Evolutionary conservation across 2,888 invertebrate genomes (phyloP), one percentile per base, ranked within the genome.

Genomic region (Portevinia maculata): DNA sequence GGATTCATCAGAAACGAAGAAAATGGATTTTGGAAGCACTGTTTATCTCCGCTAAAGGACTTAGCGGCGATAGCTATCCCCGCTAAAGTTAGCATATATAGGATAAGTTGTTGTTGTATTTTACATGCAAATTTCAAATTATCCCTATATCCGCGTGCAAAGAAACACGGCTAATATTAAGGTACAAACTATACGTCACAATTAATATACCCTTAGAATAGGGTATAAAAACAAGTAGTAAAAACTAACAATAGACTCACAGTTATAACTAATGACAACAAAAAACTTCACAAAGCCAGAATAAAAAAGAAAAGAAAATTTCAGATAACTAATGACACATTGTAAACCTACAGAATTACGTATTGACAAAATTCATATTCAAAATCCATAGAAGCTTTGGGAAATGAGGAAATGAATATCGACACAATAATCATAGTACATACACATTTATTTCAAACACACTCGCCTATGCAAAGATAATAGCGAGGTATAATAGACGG

Each of bases 371-470:
- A 74, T 65, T 24, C 52, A 7, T 44, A n/a, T n/a, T n/a, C n/a
- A n/a, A 48, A 64, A 46, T 48, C 57, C 13, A 5, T 62, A 39
- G 13, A 62, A 53, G 34, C 46, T 9, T 24, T 30, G 8, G 30
- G 30, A 28, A 52, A 65, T 41, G 34, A 50, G 15, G 1, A 50
- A 30, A 28, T 28, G 3, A 46, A 62, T 34, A 57, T 39, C n/a
- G 46, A 73, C 32, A 53, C 73, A 24, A 41, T 57, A 34, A 55
- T 48, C 7, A 74, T 39, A 46, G 52, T 55, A 24, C 55, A 64
- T 4, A 24, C 53, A 37, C 30, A 8, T 2, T 55, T 64, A 73
- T 17, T 60, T 3, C 53, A 39, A 7, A 32, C 13, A 64, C 37
- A 21, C 13, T 59, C 50, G 34, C 46, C 59, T 11, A 50, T 6